phyloP scores from a whole-genome alignment of 2,888 invertebrate genomes.

The Prionchulus punctatus region DNA sequence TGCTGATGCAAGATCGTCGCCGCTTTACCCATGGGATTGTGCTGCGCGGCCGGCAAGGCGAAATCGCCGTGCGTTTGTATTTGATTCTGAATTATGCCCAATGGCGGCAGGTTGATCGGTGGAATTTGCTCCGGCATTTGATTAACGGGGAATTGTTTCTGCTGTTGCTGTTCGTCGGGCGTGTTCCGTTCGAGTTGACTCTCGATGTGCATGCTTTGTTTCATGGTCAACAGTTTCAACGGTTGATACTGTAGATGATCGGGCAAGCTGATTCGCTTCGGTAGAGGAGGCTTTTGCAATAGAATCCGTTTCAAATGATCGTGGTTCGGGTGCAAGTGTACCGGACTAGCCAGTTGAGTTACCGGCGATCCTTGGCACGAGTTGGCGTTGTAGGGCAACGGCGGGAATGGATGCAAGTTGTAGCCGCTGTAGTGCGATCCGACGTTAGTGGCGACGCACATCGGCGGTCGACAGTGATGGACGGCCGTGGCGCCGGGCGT shows the following conservation, averaged over 20 bases:
- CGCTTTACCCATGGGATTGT: neutral
- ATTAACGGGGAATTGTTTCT: neutral
- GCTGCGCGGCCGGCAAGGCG: neutral
- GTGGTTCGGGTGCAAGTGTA: neutral
- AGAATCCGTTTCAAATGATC: slow-evolving; percentile 6
- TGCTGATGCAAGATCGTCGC: slow-evolving; percentile 24
- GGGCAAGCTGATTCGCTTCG: slow-evolving; percentile 33
- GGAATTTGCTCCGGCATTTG: neutral
- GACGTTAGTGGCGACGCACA: too few species aligned
- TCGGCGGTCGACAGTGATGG: too few species aligned
- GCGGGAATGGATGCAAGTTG: too few species aligned
- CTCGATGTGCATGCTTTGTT: slow-evolving; percentile 33
- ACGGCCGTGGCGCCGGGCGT: too few species aligned
- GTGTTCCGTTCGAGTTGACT: slow-evolving; percentile 27
- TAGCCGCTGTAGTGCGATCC: too few species aligned
- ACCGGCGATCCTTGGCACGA: too few species aligned
- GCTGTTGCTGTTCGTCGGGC: too few species aligned
- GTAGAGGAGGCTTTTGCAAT: slow-evolving; percentile 20
- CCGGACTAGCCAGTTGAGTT: too few species aligned
- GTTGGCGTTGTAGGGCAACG: too few species aligned
- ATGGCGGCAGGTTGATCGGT: neutral
- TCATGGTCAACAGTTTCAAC: slow-evolving; percentile 33
- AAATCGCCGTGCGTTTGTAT: neutral
- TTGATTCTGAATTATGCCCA: neutral
- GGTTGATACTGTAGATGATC: slow-evolving; percentile 33